Conservation (phyloP, 2,797 vertebrate species). For the Pelodytes ibericus region DNA sequence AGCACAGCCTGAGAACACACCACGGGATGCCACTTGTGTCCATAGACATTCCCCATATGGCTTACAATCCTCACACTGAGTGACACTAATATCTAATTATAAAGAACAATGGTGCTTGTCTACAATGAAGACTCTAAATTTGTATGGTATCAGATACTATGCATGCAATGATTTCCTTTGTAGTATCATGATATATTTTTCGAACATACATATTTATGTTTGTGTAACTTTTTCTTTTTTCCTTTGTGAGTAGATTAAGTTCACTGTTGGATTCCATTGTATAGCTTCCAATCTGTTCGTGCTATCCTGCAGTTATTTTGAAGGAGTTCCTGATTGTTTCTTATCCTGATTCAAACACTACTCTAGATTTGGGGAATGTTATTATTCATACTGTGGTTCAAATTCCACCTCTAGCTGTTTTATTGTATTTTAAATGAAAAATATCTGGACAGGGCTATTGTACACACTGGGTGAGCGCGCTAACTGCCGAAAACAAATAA, state of each 20-base stretch:
- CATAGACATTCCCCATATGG: slow-evolving; percentile 47
- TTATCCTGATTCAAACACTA: slow-evolving; percentile 53
- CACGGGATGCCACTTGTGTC: slow-evolving; percentile 51
- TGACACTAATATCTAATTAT: slow-evolving; percentile 55
- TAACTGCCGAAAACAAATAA: slow-evolving; percentile 53
- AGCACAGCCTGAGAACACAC: slow-evolving; percentile 37
- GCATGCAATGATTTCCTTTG: slow-evolving; percentile 40
- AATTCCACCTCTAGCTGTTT: slow-evolving; percentile 55
- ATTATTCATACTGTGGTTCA: slow-evolving; percentile 56
- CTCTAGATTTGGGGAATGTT: slow-evolving; percentile 51
- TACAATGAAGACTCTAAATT: slow-evolving; percentile 43
- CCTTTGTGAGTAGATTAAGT: slow-evolving; percentile 53
- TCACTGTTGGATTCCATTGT: slow-evolving; percentile 44
- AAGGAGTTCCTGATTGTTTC: slow-evolving; percentile 50
- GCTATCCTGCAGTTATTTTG: slow-evolving; percentile 51
- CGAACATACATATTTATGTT: slow-evolving; percentile 50
- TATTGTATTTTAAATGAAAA: slow-evolving; percentile 57
- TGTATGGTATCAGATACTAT: slow-evolving; percentile 32
- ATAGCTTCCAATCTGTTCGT: slow-evolving; percentile 34
- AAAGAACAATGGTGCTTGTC: slow-evolving; percentile 40
- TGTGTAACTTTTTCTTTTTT: slow-evolving; percentile 23
- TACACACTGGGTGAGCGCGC: slow-evolving; percentile 46
- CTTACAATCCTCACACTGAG: slow-evolving; percentile 40
- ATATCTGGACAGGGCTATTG: slow-evolving; percentile 52
- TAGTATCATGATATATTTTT: slow-evolving; percentile 29